phyloP scores from a whole-genome alignment of 2,113 vertebrate species.

The Neogale vison region DNA sequence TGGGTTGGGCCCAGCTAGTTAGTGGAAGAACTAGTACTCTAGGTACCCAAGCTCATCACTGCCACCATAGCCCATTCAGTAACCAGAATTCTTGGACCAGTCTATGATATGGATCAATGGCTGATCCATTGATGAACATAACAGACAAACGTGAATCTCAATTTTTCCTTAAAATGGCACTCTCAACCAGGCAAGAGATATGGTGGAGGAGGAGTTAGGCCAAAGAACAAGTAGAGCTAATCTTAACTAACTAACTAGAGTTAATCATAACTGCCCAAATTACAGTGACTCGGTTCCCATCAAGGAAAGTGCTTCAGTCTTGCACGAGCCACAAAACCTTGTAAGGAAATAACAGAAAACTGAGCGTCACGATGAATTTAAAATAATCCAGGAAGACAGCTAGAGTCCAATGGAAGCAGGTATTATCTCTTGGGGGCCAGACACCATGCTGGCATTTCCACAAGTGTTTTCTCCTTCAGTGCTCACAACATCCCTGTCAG shows the following conservation, averaged over 20 bases:
- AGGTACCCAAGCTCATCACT: not conserved
- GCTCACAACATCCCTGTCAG: not conserved
- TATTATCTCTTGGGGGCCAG: fast-evolving
- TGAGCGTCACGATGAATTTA: not conserved
- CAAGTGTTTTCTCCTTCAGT: fast-evolving
- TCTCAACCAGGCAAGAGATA: not conserved
- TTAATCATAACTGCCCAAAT: not conserved
- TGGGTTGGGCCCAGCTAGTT: not conserved
- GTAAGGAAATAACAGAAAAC: not conserved
- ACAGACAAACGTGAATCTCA: not conserved
- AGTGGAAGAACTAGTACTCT: not conserved
- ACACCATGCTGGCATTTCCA: fast-evolving
- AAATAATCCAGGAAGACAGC: not conserved
- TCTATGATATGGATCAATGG: no score
- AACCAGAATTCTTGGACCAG: not conserved
- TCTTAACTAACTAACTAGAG: not conserved
- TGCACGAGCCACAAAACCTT: not conserved
- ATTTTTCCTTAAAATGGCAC: not conserved
- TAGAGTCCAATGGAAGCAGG: not conserved
- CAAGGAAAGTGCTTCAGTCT: not conserved
- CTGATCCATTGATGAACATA: not conserved
- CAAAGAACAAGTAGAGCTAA: not conserved
- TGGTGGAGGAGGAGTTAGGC: not conserved
- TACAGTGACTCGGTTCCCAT: not conserved
- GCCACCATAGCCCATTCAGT: not conserved